Conservation (phyloP, 2,113 vertebrate species). For the Candoia aspera region DNA sequence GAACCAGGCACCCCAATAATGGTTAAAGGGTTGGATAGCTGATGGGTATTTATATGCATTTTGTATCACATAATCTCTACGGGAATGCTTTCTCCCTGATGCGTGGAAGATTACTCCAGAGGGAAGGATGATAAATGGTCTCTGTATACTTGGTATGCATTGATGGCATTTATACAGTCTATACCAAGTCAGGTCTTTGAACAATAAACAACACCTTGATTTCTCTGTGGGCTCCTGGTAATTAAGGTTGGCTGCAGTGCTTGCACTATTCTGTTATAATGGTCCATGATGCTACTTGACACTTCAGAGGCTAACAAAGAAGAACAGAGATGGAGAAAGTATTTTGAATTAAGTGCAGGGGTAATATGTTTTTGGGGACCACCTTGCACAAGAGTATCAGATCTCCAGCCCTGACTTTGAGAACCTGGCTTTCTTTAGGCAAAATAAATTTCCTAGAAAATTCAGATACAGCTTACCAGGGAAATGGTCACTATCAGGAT, state of each 20-base stretch:
- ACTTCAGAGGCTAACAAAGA: not conserved
- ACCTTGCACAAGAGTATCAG: not conserved
- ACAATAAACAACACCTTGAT: not conserved
- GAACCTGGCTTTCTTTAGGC: not conserved
- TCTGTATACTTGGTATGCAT: not conserved
- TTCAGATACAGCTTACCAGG: not conserved
- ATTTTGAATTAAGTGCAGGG: not conserved
- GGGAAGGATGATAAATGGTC: not conserved
- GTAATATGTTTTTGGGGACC: not conserved
- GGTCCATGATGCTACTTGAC: not conserved
- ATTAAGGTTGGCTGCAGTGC: not conserved
- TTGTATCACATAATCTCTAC: not conserved
- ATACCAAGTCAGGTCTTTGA: not conserved
- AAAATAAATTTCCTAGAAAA: not conserved
- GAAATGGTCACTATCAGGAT: not conserved
- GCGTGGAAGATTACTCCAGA: not conserved
- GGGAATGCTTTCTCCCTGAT: not conserved
- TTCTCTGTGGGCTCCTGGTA: not conserved
- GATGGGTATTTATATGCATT: not conserved
- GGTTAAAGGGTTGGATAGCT: not conserved
- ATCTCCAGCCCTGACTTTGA: not conserved
- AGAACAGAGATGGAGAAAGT: not conserved
- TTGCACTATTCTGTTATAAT: not conserved
- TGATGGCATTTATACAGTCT: not conserved
- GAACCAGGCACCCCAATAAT: not conserved